phyloP scores from a whole-genome alignment of 2,113 vertebrate genomes.

The Oceanites oceanicus region DNA sequence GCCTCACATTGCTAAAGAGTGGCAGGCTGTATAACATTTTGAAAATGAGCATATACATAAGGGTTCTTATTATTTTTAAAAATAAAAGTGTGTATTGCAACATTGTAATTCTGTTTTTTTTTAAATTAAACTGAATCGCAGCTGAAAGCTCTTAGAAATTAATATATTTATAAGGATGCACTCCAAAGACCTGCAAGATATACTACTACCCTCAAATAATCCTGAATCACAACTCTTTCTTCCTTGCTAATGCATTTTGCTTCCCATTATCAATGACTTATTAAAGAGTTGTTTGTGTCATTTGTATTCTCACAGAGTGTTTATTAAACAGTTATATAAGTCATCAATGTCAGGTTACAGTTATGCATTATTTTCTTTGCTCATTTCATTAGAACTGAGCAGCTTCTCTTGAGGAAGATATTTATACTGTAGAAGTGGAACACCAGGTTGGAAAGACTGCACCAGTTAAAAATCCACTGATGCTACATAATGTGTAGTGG shows the following conservation, averaged over 20 bases:
- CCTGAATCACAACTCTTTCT: background rate
- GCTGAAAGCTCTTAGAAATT: background rate
- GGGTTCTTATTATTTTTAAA: background rate
- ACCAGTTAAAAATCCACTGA: background rate
- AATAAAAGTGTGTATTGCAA: background rate
- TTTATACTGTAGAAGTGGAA: background rate
- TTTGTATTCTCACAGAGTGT: background rate
- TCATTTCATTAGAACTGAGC: background rate
- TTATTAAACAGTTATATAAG: constrained; percentile 5
- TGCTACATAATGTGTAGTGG: background rate
- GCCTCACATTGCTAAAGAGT: background rate
- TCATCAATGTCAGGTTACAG: background rate
- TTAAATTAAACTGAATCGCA: background rate
- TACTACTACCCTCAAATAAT: background rate
- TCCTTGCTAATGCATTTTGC: background rate
- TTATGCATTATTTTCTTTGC: background rate
- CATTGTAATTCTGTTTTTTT: background rate
- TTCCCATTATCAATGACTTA: background rate
- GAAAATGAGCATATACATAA: background rate
- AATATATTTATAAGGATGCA: background rate
- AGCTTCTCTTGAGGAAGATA: background rate
- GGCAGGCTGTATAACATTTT: background rate
- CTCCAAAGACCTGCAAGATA: background rate
- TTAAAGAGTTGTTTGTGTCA: background rate
- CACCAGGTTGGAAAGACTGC: background rate